Percentiles rank a stretch among this genome's conserved stretches.
Conservation (phyloP, 2,797 vertebrate species). For the Miichthys miiuy region DNA sequence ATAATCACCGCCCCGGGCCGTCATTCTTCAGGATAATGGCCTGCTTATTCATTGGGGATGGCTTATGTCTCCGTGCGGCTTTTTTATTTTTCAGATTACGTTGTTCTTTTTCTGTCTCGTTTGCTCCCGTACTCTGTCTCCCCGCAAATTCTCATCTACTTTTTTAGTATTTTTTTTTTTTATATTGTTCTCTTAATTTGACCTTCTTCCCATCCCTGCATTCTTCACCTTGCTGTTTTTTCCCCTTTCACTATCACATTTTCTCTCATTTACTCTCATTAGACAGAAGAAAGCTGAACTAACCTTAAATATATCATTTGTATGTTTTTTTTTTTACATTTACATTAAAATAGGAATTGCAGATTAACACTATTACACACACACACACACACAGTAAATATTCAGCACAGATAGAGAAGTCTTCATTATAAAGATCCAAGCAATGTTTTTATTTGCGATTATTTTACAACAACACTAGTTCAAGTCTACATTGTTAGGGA, state of each 20-base stretch:
- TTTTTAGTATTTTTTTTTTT: constrained; percentile 5
- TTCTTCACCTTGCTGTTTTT: not conserved
- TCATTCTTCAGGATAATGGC: constrained; percentile 93
- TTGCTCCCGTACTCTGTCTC: constrained; percentile 29
- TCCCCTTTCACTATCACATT: not conserved
- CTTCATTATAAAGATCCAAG: constrained; percentile 76
- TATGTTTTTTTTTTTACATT: not conserved
- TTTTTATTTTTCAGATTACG: constrained; percentile 86
- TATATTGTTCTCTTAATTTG: constrained; percentile 12
- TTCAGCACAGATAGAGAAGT: constrained; percentile 42
- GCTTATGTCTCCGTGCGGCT: constrained; percentile 86
- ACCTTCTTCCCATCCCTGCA: not conserved
- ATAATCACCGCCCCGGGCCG: constrained; percentile 92
- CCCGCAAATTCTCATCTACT: constrained; percentile 14
- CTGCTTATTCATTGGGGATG: constrained; percentile 89
- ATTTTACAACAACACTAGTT: constrained; percentile 85
- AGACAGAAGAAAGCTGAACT: not conserved
- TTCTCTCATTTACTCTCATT: not conserved
- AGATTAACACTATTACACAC: not conserved
- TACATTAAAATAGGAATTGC: not conserved
- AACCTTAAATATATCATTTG: not conserved
- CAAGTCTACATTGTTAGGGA: constrained; percentile 81
- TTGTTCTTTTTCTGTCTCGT: constrained; percentile 70
- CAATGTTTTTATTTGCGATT: constrained; percentile 83
- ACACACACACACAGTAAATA: not conserved